Evolutionary conservation across 2,888 invertebrate species (phyloP).

Genomic region (Ornithoptera alexandrae): DNA sequence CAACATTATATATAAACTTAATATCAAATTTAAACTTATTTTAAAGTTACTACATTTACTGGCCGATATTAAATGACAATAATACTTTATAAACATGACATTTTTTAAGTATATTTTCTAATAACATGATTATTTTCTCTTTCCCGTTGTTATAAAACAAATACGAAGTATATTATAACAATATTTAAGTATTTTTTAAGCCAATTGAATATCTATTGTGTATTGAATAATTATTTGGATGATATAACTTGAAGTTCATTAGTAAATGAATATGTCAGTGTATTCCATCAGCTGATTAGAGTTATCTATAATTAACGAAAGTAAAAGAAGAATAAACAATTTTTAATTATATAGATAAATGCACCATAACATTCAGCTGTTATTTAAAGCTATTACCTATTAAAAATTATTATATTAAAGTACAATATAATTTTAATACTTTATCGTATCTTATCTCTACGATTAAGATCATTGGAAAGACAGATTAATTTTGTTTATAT

Average conservation of each 20-base stretch:
- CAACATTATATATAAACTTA: constrained; percentile 11
- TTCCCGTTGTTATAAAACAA: too few relatives aligned
- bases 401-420: not conserved
- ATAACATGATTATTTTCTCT: too few relatives aligned
- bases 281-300: not conserved
- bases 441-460: not conserved
- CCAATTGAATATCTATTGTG: too few relatives aligned
- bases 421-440: not conserved
- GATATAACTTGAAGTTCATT: too few relatives aligned
- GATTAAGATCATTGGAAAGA: constrained; percentile 43
- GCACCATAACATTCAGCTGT: constrained; percentile 70
- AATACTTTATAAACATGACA: too few relatives aligned
- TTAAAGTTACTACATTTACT: not conserved
- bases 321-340: constrained; percentile 30
- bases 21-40: not conserved
- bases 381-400: constrained; percentile 42
- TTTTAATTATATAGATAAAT: constrained; percentile 37
- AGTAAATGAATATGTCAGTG: not conserved
- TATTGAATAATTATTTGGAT: too few relatives aligned
- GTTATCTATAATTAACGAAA: not conserved
- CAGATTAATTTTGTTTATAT: constrained; percentile 12
- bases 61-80: not conserved
- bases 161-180: too few relatives aligned
- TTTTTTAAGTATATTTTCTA: too few relatives aligned
- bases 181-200: too few relatives aligned